A percentile compares a stretch with the other conserved stretches of the same genome.
phyloP scores from a whole-genome alignment of 2,113 vertebrate species.

The Apodemus sylvaticus region DNA sequence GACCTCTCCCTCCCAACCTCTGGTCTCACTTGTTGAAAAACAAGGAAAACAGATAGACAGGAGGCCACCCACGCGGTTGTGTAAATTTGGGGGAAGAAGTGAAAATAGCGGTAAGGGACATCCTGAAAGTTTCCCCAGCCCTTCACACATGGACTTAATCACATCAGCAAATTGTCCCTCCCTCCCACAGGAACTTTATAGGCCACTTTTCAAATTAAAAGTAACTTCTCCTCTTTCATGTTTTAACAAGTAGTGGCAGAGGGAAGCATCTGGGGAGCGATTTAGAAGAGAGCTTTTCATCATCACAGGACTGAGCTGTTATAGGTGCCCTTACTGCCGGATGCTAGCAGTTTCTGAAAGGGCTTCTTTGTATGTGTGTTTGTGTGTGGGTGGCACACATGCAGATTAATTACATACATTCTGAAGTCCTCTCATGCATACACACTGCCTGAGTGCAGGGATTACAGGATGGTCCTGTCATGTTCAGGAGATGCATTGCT shows the following conservation, averaged over 20 bases:
- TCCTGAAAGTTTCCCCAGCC: conserved; percentile 80
- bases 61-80: conserved; percentile 83
- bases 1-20: conserved; percentile 69
- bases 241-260: conserved; percentile 81
- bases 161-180: conserved; percentile 70
- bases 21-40: conserved; percentile 81
- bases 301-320: conserved; percentile 44
- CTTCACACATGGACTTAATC: conserved; percentile 86
- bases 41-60: conserved; percentile 77
- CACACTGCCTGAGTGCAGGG: not conserved
- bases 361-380: not conserved
- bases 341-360: not conserved
- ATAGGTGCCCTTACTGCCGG: not conserved
- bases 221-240: conserved; percentile 80
- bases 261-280: conserved; percentile 65
- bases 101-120: conserved; percentile 82
- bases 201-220: conserved; percentile 82
- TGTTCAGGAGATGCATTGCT: not conserved
- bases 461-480: not conserved
- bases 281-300: conserved; percentile 71
- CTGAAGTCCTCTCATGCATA: not conserved
- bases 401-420: not conserved
- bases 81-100: conserved; percentile 80
- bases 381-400: not conserved
- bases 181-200: conserved; percentile 76